Conservation (phyloP, 2,113 vertebrate genomes). For the Myrmecobius fasciatus region DNA sequence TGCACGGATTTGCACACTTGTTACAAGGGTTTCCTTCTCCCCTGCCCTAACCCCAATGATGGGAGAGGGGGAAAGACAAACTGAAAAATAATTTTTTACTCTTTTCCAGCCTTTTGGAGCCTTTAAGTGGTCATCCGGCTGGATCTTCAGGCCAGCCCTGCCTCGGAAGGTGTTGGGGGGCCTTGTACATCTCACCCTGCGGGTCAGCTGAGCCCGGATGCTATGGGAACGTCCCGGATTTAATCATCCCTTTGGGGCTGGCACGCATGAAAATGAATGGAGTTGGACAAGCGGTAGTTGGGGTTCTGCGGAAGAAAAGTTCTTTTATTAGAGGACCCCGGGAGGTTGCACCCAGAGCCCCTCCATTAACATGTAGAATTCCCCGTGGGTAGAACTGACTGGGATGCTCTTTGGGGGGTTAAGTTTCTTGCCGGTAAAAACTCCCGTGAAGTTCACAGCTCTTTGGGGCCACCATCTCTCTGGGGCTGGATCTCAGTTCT, state of each 20-base stretch:
- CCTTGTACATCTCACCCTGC: not conserved
- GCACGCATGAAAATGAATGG: not conserved
- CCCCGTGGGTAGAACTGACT: not conserved
- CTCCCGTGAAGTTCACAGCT: conserved; percentile 18
- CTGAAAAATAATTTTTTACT: not conserved
- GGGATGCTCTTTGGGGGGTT: not conserved
- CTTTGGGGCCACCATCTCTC: not conserved
- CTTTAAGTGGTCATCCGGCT: no score
- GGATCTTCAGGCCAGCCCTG: not conserved
- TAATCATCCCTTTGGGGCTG: not conserved
- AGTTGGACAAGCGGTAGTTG: not conserved
- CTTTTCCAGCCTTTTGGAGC: not conserved
- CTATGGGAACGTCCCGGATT: not conserved
- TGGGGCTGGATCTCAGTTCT: not conserved
- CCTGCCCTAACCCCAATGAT: not conserved
- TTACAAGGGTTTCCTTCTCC: not conserved
- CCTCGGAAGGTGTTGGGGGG: not conserved
- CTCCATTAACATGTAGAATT: no score
- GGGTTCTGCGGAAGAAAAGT: no score
- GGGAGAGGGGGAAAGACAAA: not conserved
- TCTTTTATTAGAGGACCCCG: not conserved
- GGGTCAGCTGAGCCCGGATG: not conserved
- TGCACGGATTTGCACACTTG: not conserved
- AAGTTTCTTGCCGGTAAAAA: not conserved
- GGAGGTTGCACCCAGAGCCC: not conserved